Conservation (phyloP, 1,140 invertebrate genomes). For the Homalodisca vitripennis region DNA sequence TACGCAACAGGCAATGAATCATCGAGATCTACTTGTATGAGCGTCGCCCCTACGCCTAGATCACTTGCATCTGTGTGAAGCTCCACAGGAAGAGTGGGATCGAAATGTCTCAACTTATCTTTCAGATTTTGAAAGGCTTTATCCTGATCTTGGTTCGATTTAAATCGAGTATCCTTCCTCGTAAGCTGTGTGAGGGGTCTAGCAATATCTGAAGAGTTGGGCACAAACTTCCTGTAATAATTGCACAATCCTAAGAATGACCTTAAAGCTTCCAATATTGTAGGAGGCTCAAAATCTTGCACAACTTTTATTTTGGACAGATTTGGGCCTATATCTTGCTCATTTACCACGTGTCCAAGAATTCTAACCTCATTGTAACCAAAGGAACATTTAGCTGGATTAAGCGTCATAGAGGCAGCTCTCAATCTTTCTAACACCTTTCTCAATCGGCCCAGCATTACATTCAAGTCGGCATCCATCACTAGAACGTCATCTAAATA, state of each 20-base stretch:
- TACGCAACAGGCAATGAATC: slow-evolving; percentile 37
- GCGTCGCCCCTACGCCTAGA: slow-evolving; percentile 41
- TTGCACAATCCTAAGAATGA: slow-evolving; percentile 41
- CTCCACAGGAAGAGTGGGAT: slow-evolving; percentile 40
- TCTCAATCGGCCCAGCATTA: slow-evolving; percentile 39
- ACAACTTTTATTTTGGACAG: slow-evolving; percentile 43
- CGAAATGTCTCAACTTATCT: slow-evolving; percentile 34
- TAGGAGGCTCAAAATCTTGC: slow-evolving; percentile 38
- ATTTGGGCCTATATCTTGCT: slow-evolving; percentile 44
- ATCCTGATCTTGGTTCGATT: background rate
- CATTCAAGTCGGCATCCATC: slow-evolving; percentile 33
- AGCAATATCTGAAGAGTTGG: slow-evolving; percentile 42
- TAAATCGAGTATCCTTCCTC: background rate
- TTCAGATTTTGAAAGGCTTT: slow-evolving; percentile 1
- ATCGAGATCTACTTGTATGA: slow-evolving; percentile 39
- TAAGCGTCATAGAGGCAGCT: slow-evolving; percentile 41
- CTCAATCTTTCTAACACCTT: slow-evolving; percentile 37
- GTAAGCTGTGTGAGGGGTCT: slow-evolving; percentile 42
- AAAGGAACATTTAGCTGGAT: slow-evolving; percentile 46
- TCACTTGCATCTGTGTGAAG: slow-evolving; percentile 43
- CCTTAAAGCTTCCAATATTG: slow-evolving; percentile 31
- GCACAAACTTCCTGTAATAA: slow-evolving; percentile 47
- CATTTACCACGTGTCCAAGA: slow-evolving; percentile 45
- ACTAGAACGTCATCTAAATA: slow-evolving; percentile 44
- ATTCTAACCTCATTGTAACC: slow-evolving; percentile 42